Base-by-base conservation (phyloP, 2,113 vertebrate genomes). In the Caracal caracal region DNA sequence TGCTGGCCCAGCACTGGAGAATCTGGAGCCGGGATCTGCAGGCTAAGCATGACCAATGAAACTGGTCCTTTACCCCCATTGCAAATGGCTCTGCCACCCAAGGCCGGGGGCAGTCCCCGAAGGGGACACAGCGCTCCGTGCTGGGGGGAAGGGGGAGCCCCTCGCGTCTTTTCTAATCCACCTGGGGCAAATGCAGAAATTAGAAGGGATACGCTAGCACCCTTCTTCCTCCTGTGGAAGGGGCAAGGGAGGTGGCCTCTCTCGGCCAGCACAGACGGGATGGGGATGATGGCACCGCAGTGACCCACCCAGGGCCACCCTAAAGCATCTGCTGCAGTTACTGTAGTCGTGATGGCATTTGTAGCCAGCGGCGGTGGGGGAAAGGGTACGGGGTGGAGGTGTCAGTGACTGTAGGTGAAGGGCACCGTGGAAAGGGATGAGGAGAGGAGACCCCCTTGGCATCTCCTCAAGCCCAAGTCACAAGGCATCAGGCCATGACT, bases 251-350 rank as follows among this genome's bases (percentile, higher is more conserved):
- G 11, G 30, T 12, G 63, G 28, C 16, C 47, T n/a, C 8, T 66
- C 13, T 37, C 26, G 37, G 37, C 19, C 0, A 24, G 43, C 11
- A 30, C 26, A 19, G 11, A 51, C 79, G 2, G 6, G 0, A 0
- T 24, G 5, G 37, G 26, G 28, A 51, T 0, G 88, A 30, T 10
- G 33, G 59, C 17, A 20, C 9, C n/a, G 4, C 47, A 24, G 26
- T 83, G 85, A 73, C 56, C 37, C 63, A 37, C 59, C 35, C n/a
- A 7, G 17, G 70, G 7, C 43, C 89, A 40, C 56, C 17, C 61
- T 63, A 43, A 53, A 83, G 80, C 20, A 90, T 66, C 61, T 37
- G 81, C 47, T 37, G 4, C 53, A 53, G n/a, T 70, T 35, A 24
- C 15, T n/a, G 0, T 35, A n/a, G 53, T 3, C 13, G 16, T 30